Evolutionary conservation across 2,113 vertebrate species (phyloP).

Genomic region (Odocoileus hemionus): DNA sequence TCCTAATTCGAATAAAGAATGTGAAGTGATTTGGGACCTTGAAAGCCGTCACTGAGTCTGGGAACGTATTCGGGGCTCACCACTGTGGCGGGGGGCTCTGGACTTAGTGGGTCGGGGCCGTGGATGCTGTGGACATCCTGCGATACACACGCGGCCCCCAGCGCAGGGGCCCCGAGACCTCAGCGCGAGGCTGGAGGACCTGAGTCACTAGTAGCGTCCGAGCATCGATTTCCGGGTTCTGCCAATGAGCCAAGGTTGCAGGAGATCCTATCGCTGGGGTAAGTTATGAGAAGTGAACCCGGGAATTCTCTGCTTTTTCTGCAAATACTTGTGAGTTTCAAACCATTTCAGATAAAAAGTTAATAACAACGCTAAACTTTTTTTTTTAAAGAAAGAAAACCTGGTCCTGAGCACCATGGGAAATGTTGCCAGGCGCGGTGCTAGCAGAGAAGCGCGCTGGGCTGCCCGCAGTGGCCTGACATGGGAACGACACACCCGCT

Average conservation of each 20-base stretch:
- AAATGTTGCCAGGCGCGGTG: fast-evolving
- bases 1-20: slow-evolving; percentile 11
- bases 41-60: background rate
- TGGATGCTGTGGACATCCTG: too few species aligned
- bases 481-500: fast-evolving
- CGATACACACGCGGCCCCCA: background rate
- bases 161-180: background rate
- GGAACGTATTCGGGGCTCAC: background rate
- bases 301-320: background rate
- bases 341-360: background rate
- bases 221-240: background rate
- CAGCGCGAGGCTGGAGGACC: background rate
- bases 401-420: background rate
- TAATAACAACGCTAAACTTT: background rate
- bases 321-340: background rate
- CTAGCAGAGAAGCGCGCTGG: fast-evolving
- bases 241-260: background rate
- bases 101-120: background rate
- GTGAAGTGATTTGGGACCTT: background rate
- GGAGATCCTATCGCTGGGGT: background rate
- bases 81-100: too few species aligned
- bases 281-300: background rate
- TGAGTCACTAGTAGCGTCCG: background rate
- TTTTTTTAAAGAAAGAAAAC: background rate
- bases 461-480: fast-evolving